Evolutionary conservation across 2,888 invertebrate species (phyloP), one percentile per base, ranked within the genome.

Genomic region (Ferdinandea cuprea): DNA sequence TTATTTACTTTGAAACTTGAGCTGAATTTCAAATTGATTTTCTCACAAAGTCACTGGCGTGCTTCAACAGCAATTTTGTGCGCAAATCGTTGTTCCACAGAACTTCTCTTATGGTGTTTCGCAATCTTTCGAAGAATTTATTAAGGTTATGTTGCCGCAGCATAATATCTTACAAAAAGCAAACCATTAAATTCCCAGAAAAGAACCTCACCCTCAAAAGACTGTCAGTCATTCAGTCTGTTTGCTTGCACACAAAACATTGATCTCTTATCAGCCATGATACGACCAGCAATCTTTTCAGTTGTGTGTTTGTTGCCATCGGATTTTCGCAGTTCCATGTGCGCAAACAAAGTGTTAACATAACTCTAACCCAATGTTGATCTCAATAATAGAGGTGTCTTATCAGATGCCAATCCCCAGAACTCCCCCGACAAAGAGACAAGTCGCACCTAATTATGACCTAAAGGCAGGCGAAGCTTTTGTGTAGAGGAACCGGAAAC

Each of bases 401-500:
- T 65, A 72, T 50, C 71, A n/a, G 42, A 35, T 32, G 11, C 1
- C 77, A 25, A 72, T 63, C 61, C 77, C 40, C 13, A 32, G 9
- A 15, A 50, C 42, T 15, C 56, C 61, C 46, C 61, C 58, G 50
- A 63, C 71, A 63, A 58, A 71, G 50, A 2, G 17, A 19, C 30
- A 32, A 28, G 72, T 65, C 78, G 44, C 65, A 44, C 78, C 52
- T 61, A 40, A 48, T 61, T 25, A 21, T 32, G 50, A 19, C n/a
- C 21, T 59, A 11, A 19, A 52, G 11, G 8, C 35, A 52, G 11
- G 8, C 35, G n/a, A 28, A 48, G 25, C 1, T 19, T 17, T n/a
- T n/a, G n/a, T 25, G 21, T 13, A 6, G 28, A 11, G 21, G 15
- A 35, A 54, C 44, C 32, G 44, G 54, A 72, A 72, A 54, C 25